Conservation (phyloP, 2,797 vertebrate species). For the Halcyon smyrnensis region DNA sequence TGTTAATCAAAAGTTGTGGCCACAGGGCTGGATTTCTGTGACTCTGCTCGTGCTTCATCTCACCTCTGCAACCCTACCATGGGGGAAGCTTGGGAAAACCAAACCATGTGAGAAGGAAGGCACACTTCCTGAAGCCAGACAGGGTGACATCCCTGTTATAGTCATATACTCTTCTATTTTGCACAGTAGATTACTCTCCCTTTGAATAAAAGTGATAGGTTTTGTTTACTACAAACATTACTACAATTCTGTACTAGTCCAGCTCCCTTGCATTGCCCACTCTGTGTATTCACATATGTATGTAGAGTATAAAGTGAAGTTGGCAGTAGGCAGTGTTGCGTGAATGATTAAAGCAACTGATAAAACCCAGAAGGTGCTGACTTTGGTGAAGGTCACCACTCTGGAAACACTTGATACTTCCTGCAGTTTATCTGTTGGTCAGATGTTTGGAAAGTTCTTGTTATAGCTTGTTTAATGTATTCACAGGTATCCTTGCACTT, state of each 20-base stretch:
- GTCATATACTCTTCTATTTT: neutral
- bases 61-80: neutral
- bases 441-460: neutral
- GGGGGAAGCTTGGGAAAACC: neutral
- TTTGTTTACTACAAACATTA: neutral
- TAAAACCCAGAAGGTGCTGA: neutral
- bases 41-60: neutral
- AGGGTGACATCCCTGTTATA: neutral
- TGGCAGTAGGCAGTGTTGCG: neutral
- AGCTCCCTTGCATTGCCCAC: neutral
- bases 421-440: neutral
- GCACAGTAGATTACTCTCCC: neutral
- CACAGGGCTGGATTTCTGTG: neutral
- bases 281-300: rapidly evolving
- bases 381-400: neutral
- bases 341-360: neutral
- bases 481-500: neutral
- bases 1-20: neutral
- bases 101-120: neutral
- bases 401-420: neutral
- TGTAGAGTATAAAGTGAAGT: neutral
- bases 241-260: neutral
- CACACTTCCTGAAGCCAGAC: neutral
- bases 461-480: neutral
- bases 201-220: neutral